Evolutionary conservation across 2,888 invertebrate genomes (phyloP).

Genomic region (Limnephilus auricula): DNA sequence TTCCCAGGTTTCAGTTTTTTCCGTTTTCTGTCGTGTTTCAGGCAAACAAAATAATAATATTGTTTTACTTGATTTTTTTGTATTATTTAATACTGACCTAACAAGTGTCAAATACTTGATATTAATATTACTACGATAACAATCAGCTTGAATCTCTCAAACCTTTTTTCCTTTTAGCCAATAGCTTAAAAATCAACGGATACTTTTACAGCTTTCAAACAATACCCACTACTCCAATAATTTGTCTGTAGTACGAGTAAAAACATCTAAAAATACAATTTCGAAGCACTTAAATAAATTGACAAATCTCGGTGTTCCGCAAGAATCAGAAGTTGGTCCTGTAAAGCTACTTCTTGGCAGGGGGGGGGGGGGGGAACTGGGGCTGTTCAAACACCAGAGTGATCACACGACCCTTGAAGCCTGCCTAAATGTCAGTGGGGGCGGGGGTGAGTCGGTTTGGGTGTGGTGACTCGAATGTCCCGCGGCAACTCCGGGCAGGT

Average conservation of each 20-base stretch:
- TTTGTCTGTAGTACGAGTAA: background rate
- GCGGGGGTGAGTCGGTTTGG: background rate
- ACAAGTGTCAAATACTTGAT: too few species aligned
- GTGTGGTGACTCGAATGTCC: background rate
- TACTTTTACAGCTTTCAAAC: background rate
- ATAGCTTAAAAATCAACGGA: background rate
- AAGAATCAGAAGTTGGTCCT: constrained; percentile 32
- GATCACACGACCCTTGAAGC: background rate
- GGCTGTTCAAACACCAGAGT: background rate
- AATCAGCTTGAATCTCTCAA: background rate
- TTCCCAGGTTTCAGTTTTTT: background rate
- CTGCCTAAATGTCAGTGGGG: background rate
- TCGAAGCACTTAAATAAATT: constrained; percentile 52
- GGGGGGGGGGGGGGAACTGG: background rate
- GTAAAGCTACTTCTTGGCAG: background rate
- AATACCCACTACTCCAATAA: background rate
- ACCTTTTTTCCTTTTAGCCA: background rate
- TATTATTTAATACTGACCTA: too few species aligned
- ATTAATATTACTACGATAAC: too few species aligned
- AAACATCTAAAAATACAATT: background rate
- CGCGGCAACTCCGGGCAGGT: background rate
- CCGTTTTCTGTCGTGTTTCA: background rate
- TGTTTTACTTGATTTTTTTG: too few species aligned
- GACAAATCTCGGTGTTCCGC: constrained; percentile 29
- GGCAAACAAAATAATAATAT: background rate